These are phyloP conservation scores for Nyctibius bracteatus DNA, from an alignment of 2,113 vertebrate species.

Conservation along the genomic window DNA sequence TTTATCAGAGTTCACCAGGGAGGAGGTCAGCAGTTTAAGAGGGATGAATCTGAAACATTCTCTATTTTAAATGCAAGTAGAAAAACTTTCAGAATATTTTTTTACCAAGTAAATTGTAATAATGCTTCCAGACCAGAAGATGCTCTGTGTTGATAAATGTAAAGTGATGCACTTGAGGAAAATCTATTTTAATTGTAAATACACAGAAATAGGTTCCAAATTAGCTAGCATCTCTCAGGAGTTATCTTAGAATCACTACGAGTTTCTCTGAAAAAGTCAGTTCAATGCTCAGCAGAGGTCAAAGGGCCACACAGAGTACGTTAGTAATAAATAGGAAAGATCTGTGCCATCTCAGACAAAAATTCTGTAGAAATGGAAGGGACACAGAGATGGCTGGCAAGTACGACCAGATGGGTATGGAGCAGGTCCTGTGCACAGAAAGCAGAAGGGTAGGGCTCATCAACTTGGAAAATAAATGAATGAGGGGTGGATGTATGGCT, in stretches of 20 bases:
- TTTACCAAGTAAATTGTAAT: neutral
- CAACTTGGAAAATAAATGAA: neutral
- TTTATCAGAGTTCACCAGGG: neutral
- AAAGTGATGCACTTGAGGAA: neutral
- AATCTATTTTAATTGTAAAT: neutral
- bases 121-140: neutral
- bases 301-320: neutral
- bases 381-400: neutral
- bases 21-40: neutral
- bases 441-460: neutral
- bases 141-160: neutral
- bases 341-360: neutral
- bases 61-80: neutral
- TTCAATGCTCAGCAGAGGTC: neutral
- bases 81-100: neutral
- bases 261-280: neutral
- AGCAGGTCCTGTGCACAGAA: neutral
- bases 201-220: neutral
- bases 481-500: neutral
- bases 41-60: neutral
- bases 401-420: neutral
- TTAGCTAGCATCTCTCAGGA: neutral
- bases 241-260: neutral
- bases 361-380: neutral
- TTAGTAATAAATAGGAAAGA: neutral